These are phyloP conservation scores for Podarcis siculus DNA, from an alignment of 2,797 vertebrate genomes.

Conservation along the genomic window DNA sequence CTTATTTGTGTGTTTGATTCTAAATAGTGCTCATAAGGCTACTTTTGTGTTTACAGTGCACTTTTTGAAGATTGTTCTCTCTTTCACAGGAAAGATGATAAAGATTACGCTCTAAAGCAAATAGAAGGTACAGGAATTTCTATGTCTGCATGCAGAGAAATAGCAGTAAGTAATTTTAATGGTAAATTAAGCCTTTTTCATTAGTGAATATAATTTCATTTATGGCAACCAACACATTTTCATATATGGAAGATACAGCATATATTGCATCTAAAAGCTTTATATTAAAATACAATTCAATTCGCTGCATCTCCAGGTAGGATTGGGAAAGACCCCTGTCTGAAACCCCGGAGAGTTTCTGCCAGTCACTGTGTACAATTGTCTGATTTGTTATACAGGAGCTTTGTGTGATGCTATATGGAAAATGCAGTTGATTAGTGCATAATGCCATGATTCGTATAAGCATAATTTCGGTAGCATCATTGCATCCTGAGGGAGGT, in stretches of 20 bases:
- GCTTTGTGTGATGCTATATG: background rate
- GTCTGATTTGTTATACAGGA: no score
- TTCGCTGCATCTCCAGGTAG: no score
- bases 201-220: constrained; percentile 5
- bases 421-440: constrained; percentile 3
- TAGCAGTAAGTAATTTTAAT: constrained; percentile 90
- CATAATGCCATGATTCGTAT: constrained; percentile 26
- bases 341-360: no score
- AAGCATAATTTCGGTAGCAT: constrained; percentile 26
- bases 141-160: constrained; percentile 99
- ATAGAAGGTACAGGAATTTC: constrained; percentile 99
- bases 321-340: no score
- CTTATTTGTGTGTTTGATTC: background rate
- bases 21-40: constrained; percentile 32
- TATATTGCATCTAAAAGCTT: background rate
- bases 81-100: constrained; percentile 96
- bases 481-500: constrained; percentile 11
- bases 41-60: constrained; percentile 43
- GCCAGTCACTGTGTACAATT: no score
- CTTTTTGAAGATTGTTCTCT: constrained; percentile 66
- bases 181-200: constrained; percentile 47
- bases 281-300: background rate
- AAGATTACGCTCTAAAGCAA: constrained; percentile 99
- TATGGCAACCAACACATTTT: background rate
- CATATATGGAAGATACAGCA: background rate